These are phyloP conservation scores for Bombus sylvicola DNA, from an alignment of 1,140 invertebrate genomes.

Conservation along the genomic window DNA sequence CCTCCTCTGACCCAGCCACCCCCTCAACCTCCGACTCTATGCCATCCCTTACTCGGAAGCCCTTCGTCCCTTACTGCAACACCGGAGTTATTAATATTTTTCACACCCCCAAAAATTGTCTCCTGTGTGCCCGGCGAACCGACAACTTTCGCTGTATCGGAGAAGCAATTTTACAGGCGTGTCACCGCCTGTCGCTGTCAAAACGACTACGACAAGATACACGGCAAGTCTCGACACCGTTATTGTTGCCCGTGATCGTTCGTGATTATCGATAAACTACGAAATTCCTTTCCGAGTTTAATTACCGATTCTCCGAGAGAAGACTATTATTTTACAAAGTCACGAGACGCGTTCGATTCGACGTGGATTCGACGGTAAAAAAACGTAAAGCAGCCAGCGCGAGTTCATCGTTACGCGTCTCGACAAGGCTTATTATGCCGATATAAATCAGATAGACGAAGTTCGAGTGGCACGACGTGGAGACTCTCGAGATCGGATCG, in stretches of 20 bases:
- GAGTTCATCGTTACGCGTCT: background rate
- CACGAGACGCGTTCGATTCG: background rate
- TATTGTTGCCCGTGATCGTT: slow-evolving; percentile 6
- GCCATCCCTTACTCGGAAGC: slow-evolving; percentile 69
- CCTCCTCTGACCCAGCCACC: slow-evolving; percentile 61
- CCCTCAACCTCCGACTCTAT: slow-evolving; percentile 59
- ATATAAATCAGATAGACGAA: slow-evolving; percentile 7
- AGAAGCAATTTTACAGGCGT: slow-evolving; percentile 78
- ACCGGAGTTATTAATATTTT: slow-evolving; percentile 81
- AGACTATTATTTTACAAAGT: background rate
- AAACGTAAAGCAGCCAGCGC: background rate
- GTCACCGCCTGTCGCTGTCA: slow-evolving; percentile 76
- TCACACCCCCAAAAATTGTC: slow-evolving; percentile 80
- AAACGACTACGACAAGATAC: slow-evolving; percentile 70
- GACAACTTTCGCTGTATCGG: slow-evolving; percentile 54
- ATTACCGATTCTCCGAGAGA: slow-evolving; percentile 28
- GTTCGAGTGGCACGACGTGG: background rate
- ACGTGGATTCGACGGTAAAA: background rate
- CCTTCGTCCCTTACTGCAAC: slow-evolving; percentile 67
- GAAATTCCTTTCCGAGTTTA: background rate
- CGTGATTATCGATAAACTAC: slow-evolving; percentile 8
- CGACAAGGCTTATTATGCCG: background rate
- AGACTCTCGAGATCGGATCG: slow-evolving; percentile 29
- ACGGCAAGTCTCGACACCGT: slow-evolving; percentile 4
- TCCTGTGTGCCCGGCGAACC: slow-evolving; percentile 65